Evolutionary conservation across 92 coral and sea anemone species (phyloP).

Genomic region (Zoanthus gigantus): DNA sequence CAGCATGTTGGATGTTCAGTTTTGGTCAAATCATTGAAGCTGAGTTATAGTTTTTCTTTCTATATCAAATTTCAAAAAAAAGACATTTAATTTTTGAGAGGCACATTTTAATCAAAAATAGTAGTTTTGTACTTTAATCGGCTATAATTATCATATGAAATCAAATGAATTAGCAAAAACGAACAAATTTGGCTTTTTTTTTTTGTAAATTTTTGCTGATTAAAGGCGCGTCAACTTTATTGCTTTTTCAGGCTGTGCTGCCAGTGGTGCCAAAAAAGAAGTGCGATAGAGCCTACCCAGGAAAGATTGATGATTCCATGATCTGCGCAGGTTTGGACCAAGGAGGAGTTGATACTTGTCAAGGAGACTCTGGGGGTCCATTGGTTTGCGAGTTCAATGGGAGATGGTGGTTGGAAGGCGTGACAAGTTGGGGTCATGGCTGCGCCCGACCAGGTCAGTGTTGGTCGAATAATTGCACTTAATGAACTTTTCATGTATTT

Average conservation of each 20-base stretch:
- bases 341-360: conserved; percentile 17
- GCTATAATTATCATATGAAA: too few species aligned
- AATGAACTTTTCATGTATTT: background rate
- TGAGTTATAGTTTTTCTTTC: too few species aligned
- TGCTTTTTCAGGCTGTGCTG: background rate
- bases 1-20: too few species aligned
- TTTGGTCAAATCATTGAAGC: too few species aligned
- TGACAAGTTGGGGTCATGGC: conserved; percentile 23
- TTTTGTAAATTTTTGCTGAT: background rate
- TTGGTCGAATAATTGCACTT: background rate
- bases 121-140: too few species aligned
- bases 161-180: too few species aligned
- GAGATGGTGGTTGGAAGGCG: conserved; percentile 7
- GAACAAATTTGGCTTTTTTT: too few species aligned
- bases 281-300: background rate
- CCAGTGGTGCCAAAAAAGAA: background rate
- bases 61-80: too few species aligned
- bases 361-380: conserved; percentile 2
- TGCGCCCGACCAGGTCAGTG: conserved; percentile 15
- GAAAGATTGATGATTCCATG: background rate
- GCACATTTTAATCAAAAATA: too few species aligned
- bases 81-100: too few species aligned
- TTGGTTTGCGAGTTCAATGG: conserved; percentile 15
- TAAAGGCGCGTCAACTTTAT: background rate
- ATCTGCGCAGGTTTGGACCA: conserved; percentile 14